A percentile compares a stretch with the other conserved stretches of the same genome.
Evolutionary conservation across 2,113 vertebrate genomes (phyloP).

Genomic region (Pachyramphus minor): DNA sequence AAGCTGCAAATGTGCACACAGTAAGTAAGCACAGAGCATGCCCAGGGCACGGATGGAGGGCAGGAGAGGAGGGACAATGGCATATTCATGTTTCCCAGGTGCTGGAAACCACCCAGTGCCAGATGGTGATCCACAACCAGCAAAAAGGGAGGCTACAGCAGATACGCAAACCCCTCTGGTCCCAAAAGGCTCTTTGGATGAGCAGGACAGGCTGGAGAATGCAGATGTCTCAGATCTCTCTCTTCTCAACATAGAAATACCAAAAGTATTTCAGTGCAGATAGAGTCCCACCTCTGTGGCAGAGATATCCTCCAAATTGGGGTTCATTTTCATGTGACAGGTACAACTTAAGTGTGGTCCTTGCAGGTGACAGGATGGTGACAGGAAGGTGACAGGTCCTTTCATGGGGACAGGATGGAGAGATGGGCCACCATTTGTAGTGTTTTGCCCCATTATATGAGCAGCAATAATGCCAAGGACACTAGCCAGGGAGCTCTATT

Average conservation of each 20-base stretch:
- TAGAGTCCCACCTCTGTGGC: not conserved
- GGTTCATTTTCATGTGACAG: not conserved
- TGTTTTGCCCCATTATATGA: not conserved
- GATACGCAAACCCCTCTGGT: not conserved
- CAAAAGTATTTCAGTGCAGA: not conserved
- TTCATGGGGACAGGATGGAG: not conserved
- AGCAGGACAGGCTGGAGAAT: not conserved
- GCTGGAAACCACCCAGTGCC: not conserved
- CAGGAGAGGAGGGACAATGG: not conserved
- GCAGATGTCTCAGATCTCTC: not conserved
- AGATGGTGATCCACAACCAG: not conserved
- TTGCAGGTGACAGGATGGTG: not conserved
- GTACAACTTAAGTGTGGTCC: not conserved
- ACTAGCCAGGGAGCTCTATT: not conserved
- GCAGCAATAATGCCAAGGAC: not conserved
- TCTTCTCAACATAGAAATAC: not conserved
- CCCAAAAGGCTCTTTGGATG: not conserved
- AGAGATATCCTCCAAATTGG: not conserved
- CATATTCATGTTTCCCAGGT: not conserved
- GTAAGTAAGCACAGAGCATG: not conserved
- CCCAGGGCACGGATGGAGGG: not conserved
- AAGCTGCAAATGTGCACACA: not conserved
- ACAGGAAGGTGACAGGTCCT: too few species aligned
- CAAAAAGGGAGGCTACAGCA: not conserved
- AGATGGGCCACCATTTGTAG: fast-evolving